Evolutionary conservation across 35 echinoderm and acorn worm species (phyloP).

Genomic region (Stichopus chloronotus): DNA sequence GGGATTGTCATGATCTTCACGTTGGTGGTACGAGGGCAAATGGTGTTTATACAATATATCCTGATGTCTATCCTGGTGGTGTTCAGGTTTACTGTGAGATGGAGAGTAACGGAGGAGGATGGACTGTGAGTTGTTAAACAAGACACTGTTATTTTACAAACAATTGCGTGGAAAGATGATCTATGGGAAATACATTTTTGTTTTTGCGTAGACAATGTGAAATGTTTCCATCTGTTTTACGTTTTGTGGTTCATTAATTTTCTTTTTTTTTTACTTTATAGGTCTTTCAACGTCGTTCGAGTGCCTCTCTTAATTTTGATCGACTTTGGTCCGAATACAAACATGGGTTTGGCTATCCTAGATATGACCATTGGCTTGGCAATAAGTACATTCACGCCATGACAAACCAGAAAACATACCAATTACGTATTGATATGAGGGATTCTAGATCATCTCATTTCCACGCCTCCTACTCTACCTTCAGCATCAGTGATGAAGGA

Average conservation of each 20-base stretch:
- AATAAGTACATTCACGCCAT: background rate
- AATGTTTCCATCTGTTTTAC: no score
- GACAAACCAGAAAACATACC: background rate
- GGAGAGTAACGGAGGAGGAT: background rate
- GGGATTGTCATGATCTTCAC: no score
- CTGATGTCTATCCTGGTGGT: background rate
- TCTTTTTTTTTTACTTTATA: background rate
- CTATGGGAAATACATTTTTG: no score
- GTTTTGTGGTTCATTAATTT: background rate
- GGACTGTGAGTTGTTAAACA: background rate
- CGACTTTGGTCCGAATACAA: background rate
- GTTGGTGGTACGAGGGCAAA: no score
- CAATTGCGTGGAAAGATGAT: no score
- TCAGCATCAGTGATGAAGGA: background rate
- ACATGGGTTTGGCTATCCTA: background rate
- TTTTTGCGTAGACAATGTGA: no score
- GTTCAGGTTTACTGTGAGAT: constrained; percentile 4
- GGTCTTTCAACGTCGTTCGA: background rate
- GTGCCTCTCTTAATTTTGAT: background rate
- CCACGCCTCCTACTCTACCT: background rate
- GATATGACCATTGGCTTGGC: background rate
- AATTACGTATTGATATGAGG: background rate
- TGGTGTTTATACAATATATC: background rate
- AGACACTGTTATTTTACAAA: no score
- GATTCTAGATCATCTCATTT: background rate